These are phyloP conservation scores for Drosophila falleni DNA, from an alignment of 2,888 invertebrate species.

Conservation along the genomic window DNA sequence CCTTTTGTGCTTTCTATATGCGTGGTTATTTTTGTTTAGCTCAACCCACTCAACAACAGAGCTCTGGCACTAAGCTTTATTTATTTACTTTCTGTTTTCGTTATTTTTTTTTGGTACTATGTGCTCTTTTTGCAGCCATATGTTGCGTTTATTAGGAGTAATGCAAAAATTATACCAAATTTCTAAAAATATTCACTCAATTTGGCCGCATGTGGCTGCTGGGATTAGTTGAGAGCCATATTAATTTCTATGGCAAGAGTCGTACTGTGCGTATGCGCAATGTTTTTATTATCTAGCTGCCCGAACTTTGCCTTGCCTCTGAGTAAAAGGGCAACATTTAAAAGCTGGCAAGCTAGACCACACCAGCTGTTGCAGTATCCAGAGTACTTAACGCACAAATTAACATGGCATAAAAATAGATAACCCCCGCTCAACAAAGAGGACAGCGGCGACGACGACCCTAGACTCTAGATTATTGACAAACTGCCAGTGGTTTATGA, in stretches of 20 bases:
- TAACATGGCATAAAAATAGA: conserved; percentile 72
- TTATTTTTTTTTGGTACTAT: conserved; percentile 19
- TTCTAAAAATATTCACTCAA: conserved; percentile 69
- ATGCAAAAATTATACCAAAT: conserved; percentile 72
- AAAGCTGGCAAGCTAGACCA: conserved; percentile 32
- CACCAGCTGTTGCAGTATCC: conserved; percentile 62
- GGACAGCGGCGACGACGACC: neutral
- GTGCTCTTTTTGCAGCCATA: conserved; percentile 51
- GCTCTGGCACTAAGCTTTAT: conserved; percentile 47
- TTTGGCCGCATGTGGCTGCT: conserved; percentile 62
- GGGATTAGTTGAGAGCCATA: conserved; percentile 52
- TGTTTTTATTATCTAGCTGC: conserved; percentile 40
- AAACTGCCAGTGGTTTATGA: conserved; percentile 54
- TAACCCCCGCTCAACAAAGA: neutral
- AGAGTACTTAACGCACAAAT: conserved; percentile 68
- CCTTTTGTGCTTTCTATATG: conserved; percentile 33
- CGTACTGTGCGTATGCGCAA: conserved; percentile 59
- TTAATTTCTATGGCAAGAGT: conserved; percentile 36
- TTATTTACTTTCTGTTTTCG: conserved; percentile 39
- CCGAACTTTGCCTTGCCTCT: conserved; percentile 22
- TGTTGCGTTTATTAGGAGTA: conserved; percentile 67
- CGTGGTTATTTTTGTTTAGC: conserved; percentile 60
- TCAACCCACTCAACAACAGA: conserved; percentile 49
- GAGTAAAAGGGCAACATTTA: conserved; percentile 35
- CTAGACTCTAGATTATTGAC: conserved; percentile 43